Evolutionary conservation across 2,888 invertebrate genomes (phyloP), one percentile per base, ranked within the genome.

Genomic region (Digitonthophagus gazella): DNA sequence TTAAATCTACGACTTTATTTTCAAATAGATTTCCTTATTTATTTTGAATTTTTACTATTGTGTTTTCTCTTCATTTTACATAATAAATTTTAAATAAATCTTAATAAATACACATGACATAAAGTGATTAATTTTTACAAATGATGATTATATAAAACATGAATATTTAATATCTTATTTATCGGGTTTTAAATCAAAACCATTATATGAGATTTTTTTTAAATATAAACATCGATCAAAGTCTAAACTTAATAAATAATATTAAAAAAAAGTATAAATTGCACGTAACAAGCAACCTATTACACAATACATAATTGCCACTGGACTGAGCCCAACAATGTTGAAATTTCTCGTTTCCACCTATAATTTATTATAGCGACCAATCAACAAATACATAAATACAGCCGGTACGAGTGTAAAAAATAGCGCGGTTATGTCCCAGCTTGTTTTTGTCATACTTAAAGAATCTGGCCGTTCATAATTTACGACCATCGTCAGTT

Each of bases 401-500:
- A 44, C 2, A 22, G 6, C 22, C 22, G 3, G 28, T 44, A n/a
- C n/a, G n/a, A n/a, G n/a, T n/a, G n/a, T 44, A 44, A 44, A 44
- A 44, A 44, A 44, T 44, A 44, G 11, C 28, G 11, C 6, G 28
- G 28, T 44, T 11, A 11, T 44, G 28, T 5, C 1, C 8, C 6
- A 11, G 28, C 28, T 44, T 44, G 28, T 44, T 44, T 44, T 44
- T 44, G 28, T 44, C 28, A 44, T 44, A 44, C 11, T 44, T 44
- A 44, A 44, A 44, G 28, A 44, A 44, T 44, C 28, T 5, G 8
- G 28, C 28, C 28, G 11, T 5, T 44, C 6, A 44, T 61, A 20
- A 61, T 61, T 61, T 16, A 61, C 18, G 61, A 8, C 20, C 6
- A n/a, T n/a, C 61, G 61, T 61, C 61, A 61, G 18, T 18, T 18